Percentiles rank a stretch among this genome's conserved stretches.
Evolutionary conservation across 92 coral and sea anemone genomes (phyloP).

Genomic region (Heliopora coerulea): DNA sequence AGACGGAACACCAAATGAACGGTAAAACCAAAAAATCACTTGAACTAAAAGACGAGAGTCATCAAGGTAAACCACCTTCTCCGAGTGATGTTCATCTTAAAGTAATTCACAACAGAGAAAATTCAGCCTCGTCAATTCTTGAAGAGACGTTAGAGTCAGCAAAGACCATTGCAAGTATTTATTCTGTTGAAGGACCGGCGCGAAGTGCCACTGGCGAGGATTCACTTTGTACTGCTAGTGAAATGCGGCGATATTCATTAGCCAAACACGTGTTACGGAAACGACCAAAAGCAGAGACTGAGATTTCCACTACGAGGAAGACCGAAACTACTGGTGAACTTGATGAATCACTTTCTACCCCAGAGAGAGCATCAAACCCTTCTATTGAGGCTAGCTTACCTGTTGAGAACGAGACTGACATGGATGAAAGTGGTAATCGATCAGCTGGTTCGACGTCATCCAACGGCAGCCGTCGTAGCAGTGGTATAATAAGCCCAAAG

Average conservation of each 20-base stretch:
- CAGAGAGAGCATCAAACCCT: neutral
- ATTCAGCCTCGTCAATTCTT: constrained; percentile 37
- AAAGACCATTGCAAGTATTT: constrained; percentile 36
- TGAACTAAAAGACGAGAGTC: constrained; percentile 6
- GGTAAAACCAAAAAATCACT: constrained; percentile 5
- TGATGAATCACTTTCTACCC: constrained; percentile 4
- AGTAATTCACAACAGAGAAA: constrained; percentile 33
- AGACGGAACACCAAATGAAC: neutral
- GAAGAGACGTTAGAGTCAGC: constrained; percentile 44
- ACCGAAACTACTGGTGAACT: neutral
- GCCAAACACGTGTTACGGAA: constrained; percentile 25
- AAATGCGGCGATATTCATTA: constrained; percentile 38
- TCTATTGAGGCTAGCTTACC: neutral
- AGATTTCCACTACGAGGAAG: neutral
- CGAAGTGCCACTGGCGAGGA: constrained; percentile 35
- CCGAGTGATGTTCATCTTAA: constrained; percentile 15
- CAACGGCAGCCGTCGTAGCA: constrained; percentile 75
- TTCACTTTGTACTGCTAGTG: constrained; percentile 32
- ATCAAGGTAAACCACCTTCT: neutral
- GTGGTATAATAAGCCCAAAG: constrained; percentile 86
- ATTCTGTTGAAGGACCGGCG: constrained; percentile 36
- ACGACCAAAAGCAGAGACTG: constrained; percentile 13
- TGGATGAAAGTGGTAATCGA: constrained; percentile 25
- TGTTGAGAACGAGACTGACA: neutral
- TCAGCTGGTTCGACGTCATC: constrained; percentile 32